Conservation (phyloP, 2,888 invertebrate species). For the Orthosia gothica region DNA sequence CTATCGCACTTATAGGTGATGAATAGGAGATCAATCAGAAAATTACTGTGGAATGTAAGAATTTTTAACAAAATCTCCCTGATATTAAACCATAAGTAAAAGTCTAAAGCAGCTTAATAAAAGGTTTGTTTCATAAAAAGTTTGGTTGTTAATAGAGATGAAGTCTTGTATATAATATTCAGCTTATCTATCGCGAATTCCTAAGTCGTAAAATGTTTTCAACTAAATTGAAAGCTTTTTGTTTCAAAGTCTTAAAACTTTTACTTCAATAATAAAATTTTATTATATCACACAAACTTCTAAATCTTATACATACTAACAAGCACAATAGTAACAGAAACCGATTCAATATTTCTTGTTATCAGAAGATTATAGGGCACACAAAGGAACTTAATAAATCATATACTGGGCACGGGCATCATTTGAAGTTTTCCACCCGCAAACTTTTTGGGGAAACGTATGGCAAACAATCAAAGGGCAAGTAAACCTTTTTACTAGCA, state of each 20-base stretch:
- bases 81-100: neutral
- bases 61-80: slow-evolving; percentile 13
- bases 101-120: neutral
- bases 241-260: slow-evolving; percentile 18
- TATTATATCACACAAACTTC: neutral
- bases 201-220: slow-evolving; percentile 6
- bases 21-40: slow-evolving; percentile 59
- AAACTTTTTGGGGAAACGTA: slow-evolving; percentile 75
- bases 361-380: slow-evolving; percentile 55
- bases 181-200: neutral
- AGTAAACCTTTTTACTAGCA: slow-evolving; percentile 82
- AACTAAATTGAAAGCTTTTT: slow-evolving; percentile 24
- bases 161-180: slow-evolving; percentile 13
- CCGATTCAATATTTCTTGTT: slow-evolving; percentile 42
- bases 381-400: slow-evolving; percentile 74
- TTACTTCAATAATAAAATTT: slow-evolving; percentile 2
- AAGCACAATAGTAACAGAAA: neutral
- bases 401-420: slow-evolving; percentile 64
- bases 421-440: slow-evolving; percentile 63
- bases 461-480: slow-evolving; percentile 85
- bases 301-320: neutral
- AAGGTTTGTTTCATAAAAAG: slow-evolving; percentile 19
- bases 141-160: neutral
- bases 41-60: slow-evolving; percentile 40
- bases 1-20: slow-evolving; percentile 62